A percentile compares a stretch with the other conserved stretches of the same genome.
phyloP scores from a whole-genome alignment of 2,888 invertebrate genomes.

The Chrysina gloriosa region DNA sequence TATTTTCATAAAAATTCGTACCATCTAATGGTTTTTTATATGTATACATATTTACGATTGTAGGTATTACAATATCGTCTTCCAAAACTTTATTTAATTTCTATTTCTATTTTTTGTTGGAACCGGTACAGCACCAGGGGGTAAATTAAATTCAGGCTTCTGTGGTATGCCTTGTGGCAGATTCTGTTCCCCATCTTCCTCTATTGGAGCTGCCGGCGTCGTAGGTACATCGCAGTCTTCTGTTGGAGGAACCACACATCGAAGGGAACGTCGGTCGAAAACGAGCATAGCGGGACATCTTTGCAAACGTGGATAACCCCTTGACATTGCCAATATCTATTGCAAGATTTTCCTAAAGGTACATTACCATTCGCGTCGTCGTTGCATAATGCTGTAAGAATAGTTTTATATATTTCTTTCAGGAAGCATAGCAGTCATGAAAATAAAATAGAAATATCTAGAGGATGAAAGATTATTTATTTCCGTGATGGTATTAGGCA shows the following conservation, averaged over 20 bases:
- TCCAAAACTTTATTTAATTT: no score
- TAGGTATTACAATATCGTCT: no score
- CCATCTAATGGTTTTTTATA: no score
- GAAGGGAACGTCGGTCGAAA: constrained; percentile 82
- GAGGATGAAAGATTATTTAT: no score
- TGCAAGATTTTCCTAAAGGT: constrained; percentile 91
- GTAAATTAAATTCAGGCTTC: constrained; percentile 56
- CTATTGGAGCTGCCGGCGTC: constrained; percentile 75
- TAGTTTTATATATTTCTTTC: background rate
- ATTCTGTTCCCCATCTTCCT: constrained; percentile 66
- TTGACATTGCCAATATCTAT: constrained; percentile 94
- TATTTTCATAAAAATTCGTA: background rate
- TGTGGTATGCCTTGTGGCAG: constrained; percentile 51
- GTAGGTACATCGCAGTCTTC: constrained; percentile 90
- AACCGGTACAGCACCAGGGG: constrained; percentile 63
- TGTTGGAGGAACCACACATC: constrained; percentile 90
- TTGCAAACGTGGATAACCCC: constrained; percentile 93
- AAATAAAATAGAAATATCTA: background rate
- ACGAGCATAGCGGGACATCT: constrained; percentile 92
- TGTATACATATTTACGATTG: no score
- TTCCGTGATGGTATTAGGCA: background rate
- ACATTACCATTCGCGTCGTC: constrained; percentile 93
- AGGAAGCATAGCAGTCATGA: no score
- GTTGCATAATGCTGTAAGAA: constrained; percentile 82
- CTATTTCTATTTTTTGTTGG: constrained; percentile 56